Conservation (phyloP, 64 coral and sea anemone genomes). For the Montipora foliosa region DNA sequence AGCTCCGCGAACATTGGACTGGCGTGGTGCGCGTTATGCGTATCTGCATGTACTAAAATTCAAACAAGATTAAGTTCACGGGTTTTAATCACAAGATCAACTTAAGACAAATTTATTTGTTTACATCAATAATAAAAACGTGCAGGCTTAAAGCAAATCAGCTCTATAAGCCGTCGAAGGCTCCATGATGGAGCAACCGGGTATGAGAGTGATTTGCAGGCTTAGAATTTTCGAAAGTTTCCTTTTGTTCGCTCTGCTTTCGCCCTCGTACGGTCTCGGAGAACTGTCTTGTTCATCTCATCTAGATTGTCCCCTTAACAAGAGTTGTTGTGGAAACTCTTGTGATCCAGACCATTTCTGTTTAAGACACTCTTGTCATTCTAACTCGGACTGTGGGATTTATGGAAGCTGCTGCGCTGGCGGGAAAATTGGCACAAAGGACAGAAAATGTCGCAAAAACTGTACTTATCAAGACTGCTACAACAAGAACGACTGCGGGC, state of each 20-base stretch:
- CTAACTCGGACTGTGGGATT: neutral
- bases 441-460: neutral
- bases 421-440: neutral
- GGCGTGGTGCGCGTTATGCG: no score
- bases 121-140: no score
- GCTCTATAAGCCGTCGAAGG: no score
- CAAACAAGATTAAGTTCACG: no score
- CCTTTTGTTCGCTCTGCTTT: neutral
- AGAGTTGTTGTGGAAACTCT: neutral
- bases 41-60: no score
- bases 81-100: no score
- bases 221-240: neutral
- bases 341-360: neutral
- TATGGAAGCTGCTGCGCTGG: neutral
- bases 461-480: neutral
- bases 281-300: neutral
- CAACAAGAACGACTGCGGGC: neutral
- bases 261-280: neutral
- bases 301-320: neutral
- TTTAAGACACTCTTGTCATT: neutral
- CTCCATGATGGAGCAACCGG: no score
- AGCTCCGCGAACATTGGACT: no score
- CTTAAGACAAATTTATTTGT: no score
- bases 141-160: no score
- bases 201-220: neutral